These are phyloP conservation scores for Strigamia crassipes DNA, from an alignment of 2,888 invertebrate genomes.

Conservation along the genomic window DNA sequence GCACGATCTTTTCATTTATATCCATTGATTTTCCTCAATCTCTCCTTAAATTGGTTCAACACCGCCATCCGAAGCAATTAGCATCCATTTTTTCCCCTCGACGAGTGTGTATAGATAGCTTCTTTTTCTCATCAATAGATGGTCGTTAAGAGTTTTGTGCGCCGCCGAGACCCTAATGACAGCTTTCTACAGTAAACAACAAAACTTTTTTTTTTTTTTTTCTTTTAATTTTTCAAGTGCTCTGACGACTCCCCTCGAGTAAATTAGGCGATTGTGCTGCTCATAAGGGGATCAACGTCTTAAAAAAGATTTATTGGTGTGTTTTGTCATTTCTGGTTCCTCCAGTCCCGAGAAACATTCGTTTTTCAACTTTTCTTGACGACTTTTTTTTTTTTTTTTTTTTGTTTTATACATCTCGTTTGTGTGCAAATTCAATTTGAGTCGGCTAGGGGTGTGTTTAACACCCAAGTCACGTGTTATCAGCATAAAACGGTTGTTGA, in stretches of 20 bases:
- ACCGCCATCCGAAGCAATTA: not conserved
- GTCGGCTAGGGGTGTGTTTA: not conserved
- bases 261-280: constrained; percentile 34
- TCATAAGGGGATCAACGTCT: constrained; percentile 22
- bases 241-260: not conserved
- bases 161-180: not conserved
- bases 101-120: not conserved
- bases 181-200: constrained; percentile 7
- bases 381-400: not conserved
- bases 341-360: not conserved
- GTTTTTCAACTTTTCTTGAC: not conserved
- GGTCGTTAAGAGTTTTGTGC: constrained; percentile 35
- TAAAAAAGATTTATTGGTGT: not conserved
- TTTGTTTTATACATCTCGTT: not conserved
- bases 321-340: not conserved
- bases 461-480: not conserved
- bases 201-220: not conserved
- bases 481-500: not conserved
- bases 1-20: not conserved
- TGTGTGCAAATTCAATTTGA: not conserved
- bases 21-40: not conserved
- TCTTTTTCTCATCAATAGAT: constrained; percentile 11
- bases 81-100: not conserved
- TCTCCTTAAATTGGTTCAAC: not conserved
- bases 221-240: not conserved